Conservation (phyloP, 2,888 invertebrate genomes). For the Molanna angustata region DNA sequence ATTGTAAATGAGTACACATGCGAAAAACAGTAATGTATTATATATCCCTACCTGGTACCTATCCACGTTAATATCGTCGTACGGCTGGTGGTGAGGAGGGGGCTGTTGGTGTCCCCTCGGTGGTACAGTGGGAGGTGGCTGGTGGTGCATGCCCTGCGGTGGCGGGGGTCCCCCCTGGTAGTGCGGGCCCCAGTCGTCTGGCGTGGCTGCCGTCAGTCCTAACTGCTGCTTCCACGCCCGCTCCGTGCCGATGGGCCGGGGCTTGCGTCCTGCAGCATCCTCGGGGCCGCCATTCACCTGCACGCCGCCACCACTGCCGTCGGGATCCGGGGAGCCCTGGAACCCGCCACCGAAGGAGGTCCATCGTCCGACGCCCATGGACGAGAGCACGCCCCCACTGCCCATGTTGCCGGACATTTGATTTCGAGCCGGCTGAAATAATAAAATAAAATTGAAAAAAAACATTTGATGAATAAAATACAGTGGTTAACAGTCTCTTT, state of each 20-base stretch:
- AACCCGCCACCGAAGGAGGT: slow-evolving; percentile 21
- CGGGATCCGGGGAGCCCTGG: slow-evolving; percentile 16
- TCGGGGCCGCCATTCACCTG: slow-evolving; percentile 33
- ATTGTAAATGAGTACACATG: too few relatives aligned
- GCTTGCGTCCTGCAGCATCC: slow-evolving; percentile 48
- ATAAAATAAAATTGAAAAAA: slow-evolving; percentile 5
- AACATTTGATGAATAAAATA: too few relatives aligned
- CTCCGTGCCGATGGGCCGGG: slow-evolving; percentile 81
- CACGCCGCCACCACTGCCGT: slow-evolving; percentile 29
- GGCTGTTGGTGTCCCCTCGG: slow-evolving; percentile 32
- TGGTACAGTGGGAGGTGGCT: slow-evolving; percentile 16
- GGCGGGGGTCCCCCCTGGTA: slow-evolving; percentile 30
- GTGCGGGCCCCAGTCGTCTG: slow-evolving; percentile 35
- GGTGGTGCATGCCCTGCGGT: slow-evolving; percentile 28
- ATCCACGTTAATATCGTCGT: slow-evolving; percentile 40
- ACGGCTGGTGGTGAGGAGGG: slow-evolving; percentile 37
- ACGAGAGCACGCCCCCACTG: slow-evolving; percentile 41
- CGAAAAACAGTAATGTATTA: background rate
- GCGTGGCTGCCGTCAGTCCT: slow-evolving; percentile 1
- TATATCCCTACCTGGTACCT: slow-evolving; percentile 26
- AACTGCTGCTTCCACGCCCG: slow-evolving; percentile 63
- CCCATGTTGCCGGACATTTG: slow-evolving; percentile 32
- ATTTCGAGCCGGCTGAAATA: slow-evolving; percentile 23
- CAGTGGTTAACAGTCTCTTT: too few relatives aligned
- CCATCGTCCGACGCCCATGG: slow-evolving; percentile 46